Evolutionary conservation across 2,888 invertebrate genomes (phyloP).

Genomic region (Vanessa cardui): DNA sequence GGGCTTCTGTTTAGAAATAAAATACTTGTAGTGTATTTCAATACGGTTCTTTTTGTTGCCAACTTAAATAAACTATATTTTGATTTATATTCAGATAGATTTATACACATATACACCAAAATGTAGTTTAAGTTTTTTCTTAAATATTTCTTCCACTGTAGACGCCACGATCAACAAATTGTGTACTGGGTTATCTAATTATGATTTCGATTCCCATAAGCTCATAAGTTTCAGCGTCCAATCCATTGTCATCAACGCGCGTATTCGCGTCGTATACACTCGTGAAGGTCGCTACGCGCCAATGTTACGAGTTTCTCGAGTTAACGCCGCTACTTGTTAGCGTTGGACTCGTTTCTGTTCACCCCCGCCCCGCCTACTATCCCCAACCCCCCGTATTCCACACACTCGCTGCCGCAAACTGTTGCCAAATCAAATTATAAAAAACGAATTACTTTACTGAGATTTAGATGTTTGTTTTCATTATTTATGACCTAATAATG

Average conservation of each 20-base stretch:
- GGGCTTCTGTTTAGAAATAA: no score
- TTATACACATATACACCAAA: no score
- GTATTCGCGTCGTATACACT: background rate
- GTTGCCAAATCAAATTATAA: slow-evolving; percentile 12
- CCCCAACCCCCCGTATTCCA: background rate
- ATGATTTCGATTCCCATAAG: no score
- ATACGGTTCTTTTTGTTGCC: no score
- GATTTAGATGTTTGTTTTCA: background rate
- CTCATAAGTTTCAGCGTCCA: background rate
- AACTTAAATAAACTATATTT: no score
- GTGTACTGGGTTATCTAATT: no score
- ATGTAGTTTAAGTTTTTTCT: no score
- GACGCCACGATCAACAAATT: no score
- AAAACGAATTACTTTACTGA: background rate
- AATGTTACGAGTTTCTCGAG: slow-evolving; percentile 4
- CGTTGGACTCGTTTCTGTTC: background rate
- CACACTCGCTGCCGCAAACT: slow-evolving; percentile 6
- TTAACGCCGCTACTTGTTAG: slow-evolving; percentile 10
- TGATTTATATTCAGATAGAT: no score
- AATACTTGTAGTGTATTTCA: no score
- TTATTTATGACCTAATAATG: background rate
- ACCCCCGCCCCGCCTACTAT: background rate
- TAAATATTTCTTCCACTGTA: no score
- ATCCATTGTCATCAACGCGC: background rate
- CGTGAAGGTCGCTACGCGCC: slow-evolving; percentile 9